Conservation (phyloP, 2,888 invertebrate genomes). For the Drosophila monieri region DNA sequence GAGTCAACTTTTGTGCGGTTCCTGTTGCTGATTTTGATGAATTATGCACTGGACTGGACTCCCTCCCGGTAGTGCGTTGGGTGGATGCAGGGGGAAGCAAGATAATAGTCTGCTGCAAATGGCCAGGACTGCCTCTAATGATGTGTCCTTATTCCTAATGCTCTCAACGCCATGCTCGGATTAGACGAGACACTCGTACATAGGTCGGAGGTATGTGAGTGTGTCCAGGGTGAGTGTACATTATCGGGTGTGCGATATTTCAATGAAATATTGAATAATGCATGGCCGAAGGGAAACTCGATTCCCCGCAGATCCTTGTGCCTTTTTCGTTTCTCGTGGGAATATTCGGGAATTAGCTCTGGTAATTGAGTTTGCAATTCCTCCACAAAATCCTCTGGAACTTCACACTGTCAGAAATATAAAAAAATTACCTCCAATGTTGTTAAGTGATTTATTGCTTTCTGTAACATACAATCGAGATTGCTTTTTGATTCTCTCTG, state of each 20-base stretch:
- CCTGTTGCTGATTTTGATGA: slow-evolving; percentile 73
- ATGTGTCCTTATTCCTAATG: slow-evolving; percentile 71
- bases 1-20: slow-evolving; percentile 65
- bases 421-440: neutral
- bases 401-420: neutral
- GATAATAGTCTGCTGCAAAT: slow-evolving; percentile 39
- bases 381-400: neutral
- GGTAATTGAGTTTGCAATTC: neutral
- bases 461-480: slow-evolving; percentile 3
- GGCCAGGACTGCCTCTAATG: slow-evolving; percentile 59
- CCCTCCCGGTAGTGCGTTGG: slow-evolving; percentile 12
- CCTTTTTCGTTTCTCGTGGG: slow-evolving; percentile 29
- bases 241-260: slow-evolving; percentile 5
- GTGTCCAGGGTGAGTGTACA: neutral
- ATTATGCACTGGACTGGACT: slow-evolving; percentile 61
- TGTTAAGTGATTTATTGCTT: neutral
- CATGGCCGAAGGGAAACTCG: slow-evolving; percentile 20
- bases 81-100: slow-evolving; percentile 21
- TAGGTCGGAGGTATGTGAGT: slow-evolving; percentile 29
- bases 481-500: slow-evolving; percentile 16
- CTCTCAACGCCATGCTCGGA: slow-evolving; percentile 63
- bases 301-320: slow-evolving; percentile 24
- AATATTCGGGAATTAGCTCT: slow-evolving; percentile 20
- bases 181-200: slow-evolving; percentile 42
- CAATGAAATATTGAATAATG: slow-evolving; percentile 32